Evolutionary conservation across 2,888 invertebrate species (phyloP).

Genomic region (Troides oblongomaculatus): DNA sequence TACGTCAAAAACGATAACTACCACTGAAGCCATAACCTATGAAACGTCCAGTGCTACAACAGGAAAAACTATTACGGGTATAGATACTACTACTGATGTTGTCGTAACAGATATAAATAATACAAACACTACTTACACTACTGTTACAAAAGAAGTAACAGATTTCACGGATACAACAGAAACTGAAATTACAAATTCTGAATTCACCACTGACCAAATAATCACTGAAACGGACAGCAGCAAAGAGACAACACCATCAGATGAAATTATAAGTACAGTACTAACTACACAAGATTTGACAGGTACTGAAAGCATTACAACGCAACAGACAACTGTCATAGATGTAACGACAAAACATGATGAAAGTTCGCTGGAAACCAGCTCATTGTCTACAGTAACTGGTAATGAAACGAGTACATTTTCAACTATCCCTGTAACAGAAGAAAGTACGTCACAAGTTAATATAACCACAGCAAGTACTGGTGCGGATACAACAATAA

Average conservation of each 20-base stretch:
- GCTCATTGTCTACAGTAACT: neutral
- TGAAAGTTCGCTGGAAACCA: neutral
- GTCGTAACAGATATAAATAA: neutral
- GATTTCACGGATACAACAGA: conserved; percentile 22
- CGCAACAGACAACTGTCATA: neutral
- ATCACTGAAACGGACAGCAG: neutral
- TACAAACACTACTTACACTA: conserved; percentile 2
- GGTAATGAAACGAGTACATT: neutral
- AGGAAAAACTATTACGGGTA: neutral
- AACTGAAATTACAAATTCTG: conserved; percentile 19
- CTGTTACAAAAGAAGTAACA: conserved; percentile 19
- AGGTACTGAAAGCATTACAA: neutral
- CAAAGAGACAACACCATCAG: neutral
- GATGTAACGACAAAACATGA: conserved; percentile 1
- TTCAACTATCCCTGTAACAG: neutral
- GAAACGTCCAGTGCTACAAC: too few species aligned
- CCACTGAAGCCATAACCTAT: too few species aligned
- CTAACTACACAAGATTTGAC: neutral
- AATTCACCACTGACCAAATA: neutral
- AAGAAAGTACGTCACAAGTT: neutral
- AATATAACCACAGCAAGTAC: neutral
- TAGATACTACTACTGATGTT: conserved; percentile 3
- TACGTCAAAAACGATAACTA: conserved; percentile 5
- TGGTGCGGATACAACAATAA: neutral
- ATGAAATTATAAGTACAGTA: neutral